These are phyloP conservation scores for Syrmaticus mikado DNA, from an alignment of 2,113 vertebrate genomes.

Conservation along the genomic window DNA sequence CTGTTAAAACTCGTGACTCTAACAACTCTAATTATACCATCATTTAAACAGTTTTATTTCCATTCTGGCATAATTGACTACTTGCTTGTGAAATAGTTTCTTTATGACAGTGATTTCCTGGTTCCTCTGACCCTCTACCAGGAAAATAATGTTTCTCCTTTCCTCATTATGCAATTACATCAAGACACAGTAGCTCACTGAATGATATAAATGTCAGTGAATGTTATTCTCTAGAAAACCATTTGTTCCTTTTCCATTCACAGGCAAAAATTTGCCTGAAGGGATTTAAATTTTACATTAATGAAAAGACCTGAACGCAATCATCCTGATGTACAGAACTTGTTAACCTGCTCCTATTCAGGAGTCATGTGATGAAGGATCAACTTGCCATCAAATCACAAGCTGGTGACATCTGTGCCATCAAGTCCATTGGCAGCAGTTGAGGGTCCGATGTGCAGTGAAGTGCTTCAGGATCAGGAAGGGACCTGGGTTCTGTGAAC, in stretches of 20 bases:
- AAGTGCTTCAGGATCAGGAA: neutral
- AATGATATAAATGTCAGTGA: neutral
- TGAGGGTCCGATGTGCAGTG: neutral
- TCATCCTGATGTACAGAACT: neutral
- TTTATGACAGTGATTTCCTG: conserved; percentile 35
- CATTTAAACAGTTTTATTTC: conserved; percentile 49
- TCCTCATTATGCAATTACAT: conserved; percentile 14
- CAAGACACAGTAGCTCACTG: neutral
- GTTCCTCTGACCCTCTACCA: conserved; percentile 2
- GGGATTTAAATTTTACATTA: neutral
- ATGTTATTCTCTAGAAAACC: neutral
- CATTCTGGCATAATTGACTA: conserved; percentile 12
- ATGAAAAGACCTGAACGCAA: neutral
- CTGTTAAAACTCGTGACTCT: conserved; percentile 28
- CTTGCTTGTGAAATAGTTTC: neutral
- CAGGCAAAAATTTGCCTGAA: conserved; percentile 21
- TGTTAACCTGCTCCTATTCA: fast-evolving
- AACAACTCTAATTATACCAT: conserved; percentile 34
- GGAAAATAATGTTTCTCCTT: conserved; percentile 38
- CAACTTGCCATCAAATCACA: fast-evolving
- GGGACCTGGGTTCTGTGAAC: neutral
- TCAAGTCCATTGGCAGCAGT: neutral
- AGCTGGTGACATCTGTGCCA: fast-evolving
- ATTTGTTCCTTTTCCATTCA: neutral
- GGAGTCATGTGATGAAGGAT: neutral